Conservation (phyloP, 2,797 vertebrate species). For the Carduelis carduelis region DNA sequence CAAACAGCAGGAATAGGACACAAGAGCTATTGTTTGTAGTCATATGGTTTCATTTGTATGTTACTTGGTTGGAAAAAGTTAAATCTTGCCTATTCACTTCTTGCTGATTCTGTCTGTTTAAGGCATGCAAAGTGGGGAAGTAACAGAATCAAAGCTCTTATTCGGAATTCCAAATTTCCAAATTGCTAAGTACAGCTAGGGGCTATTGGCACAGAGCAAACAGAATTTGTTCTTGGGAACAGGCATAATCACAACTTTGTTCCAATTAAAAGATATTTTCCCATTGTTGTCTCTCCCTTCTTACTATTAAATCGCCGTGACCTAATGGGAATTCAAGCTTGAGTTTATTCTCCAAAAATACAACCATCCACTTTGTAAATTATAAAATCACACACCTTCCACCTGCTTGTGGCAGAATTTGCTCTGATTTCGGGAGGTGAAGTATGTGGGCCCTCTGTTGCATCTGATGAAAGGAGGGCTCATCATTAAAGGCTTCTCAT, state of each 20-base stretch:
- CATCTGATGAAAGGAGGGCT: background rate
- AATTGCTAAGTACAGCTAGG: background rate
- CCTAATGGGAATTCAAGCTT: background rate
- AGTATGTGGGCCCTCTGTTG: background rate
- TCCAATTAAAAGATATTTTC: background rate
- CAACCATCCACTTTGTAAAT: background rate
- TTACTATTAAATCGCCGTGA: background rate
- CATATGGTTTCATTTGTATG: slow-evolving; percentile 35
- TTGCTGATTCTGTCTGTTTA: background rate
- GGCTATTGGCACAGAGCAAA: background rate
- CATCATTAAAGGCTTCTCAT: background rate
- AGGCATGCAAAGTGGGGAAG: background rate
- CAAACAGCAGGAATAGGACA: slow-evolving; percentile 24
- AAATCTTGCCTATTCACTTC: background rate
- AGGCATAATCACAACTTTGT: background rate
- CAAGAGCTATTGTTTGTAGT: slow-evolving; percentile 33
- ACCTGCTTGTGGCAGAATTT: background rate
- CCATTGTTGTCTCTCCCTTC: background rate
- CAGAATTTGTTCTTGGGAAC: background rate
- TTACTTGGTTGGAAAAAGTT: background rate
- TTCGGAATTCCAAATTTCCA: background rate
- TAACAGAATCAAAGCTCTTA: background rate
- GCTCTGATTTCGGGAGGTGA: background rate
- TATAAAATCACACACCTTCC: background rate
- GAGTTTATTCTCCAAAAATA: background rate